A percentile compares a stretch with the other conserved stretches of the same genome.
phyloP scores from a whole-genome alignment of 2,888 invertebrate species.

The Rosalia funebris region DNA sequence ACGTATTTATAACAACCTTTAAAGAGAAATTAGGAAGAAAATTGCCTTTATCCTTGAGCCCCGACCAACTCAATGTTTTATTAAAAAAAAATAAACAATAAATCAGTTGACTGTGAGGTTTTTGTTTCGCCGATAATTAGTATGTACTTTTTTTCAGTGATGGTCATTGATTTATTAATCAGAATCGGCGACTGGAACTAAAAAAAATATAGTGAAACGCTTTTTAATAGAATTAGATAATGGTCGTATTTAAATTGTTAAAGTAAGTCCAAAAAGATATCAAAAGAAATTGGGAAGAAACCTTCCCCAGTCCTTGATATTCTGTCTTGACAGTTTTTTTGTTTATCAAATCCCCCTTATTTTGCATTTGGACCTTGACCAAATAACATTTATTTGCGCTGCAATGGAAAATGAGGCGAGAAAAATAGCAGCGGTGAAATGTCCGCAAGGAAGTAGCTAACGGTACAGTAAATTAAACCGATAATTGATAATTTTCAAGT shows the following conservation, averaged over 20 bases:
- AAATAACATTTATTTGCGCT: not conserved
- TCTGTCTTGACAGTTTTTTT: not conserved
- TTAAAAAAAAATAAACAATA: not conserved
- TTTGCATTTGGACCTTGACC: not conserved
- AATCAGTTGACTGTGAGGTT: not conserved
- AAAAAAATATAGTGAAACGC: not conserved
- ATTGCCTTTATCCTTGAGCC: not conserved
- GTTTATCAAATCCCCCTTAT: not conserved
- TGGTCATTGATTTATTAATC: not conserved
- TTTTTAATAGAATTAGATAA: no score
- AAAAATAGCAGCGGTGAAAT: not conserved
- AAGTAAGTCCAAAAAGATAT: no score
- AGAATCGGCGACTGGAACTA: not conserved
- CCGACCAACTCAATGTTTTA: not conserved
- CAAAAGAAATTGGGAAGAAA: not conserved
- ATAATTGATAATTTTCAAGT: not conserved
- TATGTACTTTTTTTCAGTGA: not conserved
- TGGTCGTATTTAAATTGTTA: no score
- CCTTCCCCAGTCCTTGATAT: not conserved
- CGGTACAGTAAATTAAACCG: not conserved
- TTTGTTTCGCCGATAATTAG: not conserved
- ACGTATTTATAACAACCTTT: not conserved
- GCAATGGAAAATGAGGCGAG: not conserved
- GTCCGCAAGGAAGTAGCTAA: not conserved
- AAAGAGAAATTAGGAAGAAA: not conserved